phyloP scores from a whole-genome alignment of 2,113 vertebrate genomes.

The Acrocephalus kingi region DNA sequence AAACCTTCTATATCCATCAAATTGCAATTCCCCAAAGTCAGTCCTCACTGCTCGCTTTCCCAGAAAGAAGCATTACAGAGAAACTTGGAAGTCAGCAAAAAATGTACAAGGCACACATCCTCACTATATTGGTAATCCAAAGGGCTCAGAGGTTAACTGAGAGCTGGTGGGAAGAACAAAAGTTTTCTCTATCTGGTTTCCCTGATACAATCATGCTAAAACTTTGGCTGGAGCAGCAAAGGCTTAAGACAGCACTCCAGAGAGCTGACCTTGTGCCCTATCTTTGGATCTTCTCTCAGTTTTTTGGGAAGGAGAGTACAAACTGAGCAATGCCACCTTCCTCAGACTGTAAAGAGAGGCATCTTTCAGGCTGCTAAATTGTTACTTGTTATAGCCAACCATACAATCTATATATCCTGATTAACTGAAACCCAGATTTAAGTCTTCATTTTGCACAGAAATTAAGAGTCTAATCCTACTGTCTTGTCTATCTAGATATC shows the following conservation, averaged over 20 bases:
- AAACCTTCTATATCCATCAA: conserved; percentile 6
- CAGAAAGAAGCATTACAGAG: conserved; percentile 1
- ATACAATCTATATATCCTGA: no score
- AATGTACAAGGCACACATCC: background rate
- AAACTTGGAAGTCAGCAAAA: background rate
- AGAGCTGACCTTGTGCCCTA: background rate
- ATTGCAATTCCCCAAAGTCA: background rate
- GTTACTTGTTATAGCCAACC: background rate
- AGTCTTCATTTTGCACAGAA: background rate
- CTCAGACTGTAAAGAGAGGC: background rate
- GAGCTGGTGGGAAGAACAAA: conserved; percentile 14
- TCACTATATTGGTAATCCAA: background rate
- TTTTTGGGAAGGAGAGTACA: background rate
- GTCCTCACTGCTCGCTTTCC: background rate
- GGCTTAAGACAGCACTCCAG: background rate
- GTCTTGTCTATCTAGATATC: background rate
- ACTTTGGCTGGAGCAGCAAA: background rate
- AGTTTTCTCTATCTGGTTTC: background rate
- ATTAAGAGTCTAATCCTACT: background rate
- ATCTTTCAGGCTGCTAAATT: background rate
- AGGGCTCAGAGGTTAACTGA: background rate
- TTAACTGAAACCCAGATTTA: background rate
- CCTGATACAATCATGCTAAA: background rate
- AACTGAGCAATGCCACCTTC: background rate
- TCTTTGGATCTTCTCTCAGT: background rate